These are phyloP conservation scores for Dascyllus trimaculatus DNA, from an alignment of 2,113 vertebrate genomes.

Conservation along the genomic window DNA sequence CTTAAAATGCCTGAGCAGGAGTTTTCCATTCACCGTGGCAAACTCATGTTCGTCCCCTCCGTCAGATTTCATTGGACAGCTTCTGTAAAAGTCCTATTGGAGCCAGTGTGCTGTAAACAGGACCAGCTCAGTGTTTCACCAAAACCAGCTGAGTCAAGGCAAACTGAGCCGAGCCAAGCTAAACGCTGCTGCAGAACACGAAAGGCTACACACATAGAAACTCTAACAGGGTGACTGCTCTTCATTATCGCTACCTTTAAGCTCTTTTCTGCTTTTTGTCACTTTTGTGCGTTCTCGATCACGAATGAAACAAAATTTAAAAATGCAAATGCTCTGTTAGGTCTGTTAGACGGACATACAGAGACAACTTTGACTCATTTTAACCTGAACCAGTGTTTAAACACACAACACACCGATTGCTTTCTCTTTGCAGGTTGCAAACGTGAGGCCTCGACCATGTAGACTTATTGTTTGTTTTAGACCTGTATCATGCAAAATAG, in stretches of 20 bases:
- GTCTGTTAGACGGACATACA: too few species aligned
- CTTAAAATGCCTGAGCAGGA: conserved; percentile 40
- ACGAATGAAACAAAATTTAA: background rate
- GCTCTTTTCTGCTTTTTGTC: background rate
- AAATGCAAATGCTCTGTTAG: background rate
- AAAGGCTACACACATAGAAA: background rate
- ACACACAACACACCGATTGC: background rate
- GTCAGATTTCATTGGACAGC: conserved; percentile 11
- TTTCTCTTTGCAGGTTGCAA: conserved; percentile 8
- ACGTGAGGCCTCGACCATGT: background rate
- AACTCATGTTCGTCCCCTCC: background rate
- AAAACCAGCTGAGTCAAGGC: conserved; percentile 45
- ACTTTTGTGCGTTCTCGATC: conserved; percentile 11
- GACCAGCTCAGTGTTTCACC: conserved; percentile 33
- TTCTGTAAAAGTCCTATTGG: conserved; percentile 17
- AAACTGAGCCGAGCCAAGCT: conserved; percentile 52
- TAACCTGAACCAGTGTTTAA: background rate
- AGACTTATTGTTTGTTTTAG: conserved; percentile 9
- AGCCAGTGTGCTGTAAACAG: conserved; percentile 67
- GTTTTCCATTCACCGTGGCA: conserved; percentile 18
- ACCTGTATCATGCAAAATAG: background rate
- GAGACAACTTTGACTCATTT: background rate
- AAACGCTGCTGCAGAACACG: conserved; percentile 56
- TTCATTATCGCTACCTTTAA: background rate
- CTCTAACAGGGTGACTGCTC: conserved; percentile 18